These are phyloP conservation scores for Drosophila putrida DNA, from an alignment of 2,888 invertebrate genomes.

Conservation along the genomic window DNA sequence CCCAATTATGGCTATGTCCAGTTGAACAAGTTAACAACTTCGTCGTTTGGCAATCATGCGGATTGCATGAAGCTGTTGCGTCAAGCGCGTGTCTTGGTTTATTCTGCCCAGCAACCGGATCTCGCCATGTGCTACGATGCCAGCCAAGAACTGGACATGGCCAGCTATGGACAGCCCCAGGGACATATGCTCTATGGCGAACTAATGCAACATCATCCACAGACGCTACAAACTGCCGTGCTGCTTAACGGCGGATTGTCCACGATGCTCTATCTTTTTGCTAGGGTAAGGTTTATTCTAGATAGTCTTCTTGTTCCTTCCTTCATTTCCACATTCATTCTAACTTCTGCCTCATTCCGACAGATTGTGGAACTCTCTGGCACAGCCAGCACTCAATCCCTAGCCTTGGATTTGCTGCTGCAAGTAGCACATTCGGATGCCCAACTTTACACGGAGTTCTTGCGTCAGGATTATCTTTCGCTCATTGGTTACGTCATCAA, in stretches of 20 bases:
- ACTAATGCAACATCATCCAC: conserved; percentile 72
- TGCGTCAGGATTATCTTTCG: conserved; percentile 87
- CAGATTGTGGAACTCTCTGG: conserved; percentile 89
- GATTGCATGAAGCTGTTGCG: conserved; percentile 87
- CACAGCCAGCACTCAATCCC: conserved; percentile 87
- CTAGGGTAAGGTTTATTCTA: conserved; percentile 86
- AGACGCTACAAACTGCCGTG: conserved; percentile 83
- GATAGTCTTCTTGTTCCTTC: too few species aligned
- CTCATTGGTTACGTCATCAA: conserved; percentile 88
- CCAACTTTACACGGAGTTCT: conserved; percentile 88
- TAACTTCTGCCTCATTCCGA: background rate
- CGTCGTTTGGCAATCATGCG: conserved; percentile 73
- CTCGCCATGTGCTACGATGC: conserved; percentile 84
- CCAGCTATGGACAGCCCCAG: conserved; percentile 69
- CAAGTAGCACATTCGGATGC: conserved; percentile 88
- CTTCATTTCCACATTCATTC: too few species aligned
- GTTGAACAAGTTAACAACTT: conserved; percentile 72
- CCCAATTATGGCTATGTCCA: conserved; percentile 84
- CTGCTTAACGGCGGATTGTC: conserved; percentile 87
- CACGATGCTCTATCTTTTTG: conserved; percentile 89
- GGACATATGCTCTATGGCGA: conserved; percentile 83
- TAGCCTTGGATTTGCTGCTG: conserved; percentile 88
- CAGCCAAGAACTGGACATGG: conserved; percentile 71
- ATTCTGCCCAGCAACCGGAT: conserved; percentile 88
- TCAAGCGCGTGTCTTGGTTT: conserved; percentile 88